Evolutionary conservation across 2,888 invertebrate species (phyloP), one percentile per base, ranked within the genome.

Genomic region (Drosophila diplacantha): DNA sequence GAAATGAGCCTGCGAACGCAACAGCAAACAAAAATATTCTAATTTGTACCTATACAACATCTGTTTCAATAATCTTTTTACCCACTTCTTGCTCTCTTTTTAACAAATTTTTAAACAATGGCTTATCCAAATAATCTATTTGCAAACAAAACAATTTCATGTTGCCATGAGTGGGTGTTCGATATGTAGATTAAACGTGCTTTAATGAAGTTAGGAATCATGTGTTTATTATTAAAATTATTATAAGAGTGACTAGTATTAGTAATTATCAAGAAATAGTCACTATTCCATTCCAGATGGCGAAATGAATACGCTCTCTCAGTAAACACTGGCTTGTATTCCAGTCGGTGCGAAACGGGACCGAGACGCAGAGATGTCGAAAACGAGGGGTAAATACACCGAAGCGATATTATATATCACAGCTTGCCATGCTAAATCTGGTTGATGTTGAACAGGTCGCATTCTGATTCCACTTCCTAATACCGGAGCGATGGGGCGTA

Each of bases 391-490:
- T 80, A 71, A 46, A 46, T 31, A 46, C 2, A 61, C 20, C 14
- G 50, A 5, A 29, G 7, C 11, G 12, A 18, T 22, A 7, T 11
- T 11, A 1, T 14, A 3, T 11, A 31, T 14, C 18, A 16, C 5
- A 61, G 34, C 14, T 20, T 32, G 44, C 35, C 31, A 14, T 49
- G 39, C 35, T 57, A 24, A 55, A 22, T 20, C 47, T 20, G 38
- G 22, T 44, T 26, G 16, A n/a, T 38, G 18, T n/a, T 52, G 9
- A 16, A 29, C 14, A 80, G 79, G 79, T 51, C 79, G 88, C 65
- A 88, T 89, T 78, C 84, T 86, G 55, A 80, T 89, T 54, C 85
- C 87, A 50, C 74, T 89, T 65, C 89, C 88, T 70, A 89, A 88
- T 60, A 89, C 89, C 5, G 88, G 88, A 72, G 86, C 87, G 53